Evolutionary conservation across 2,797 vertebrate genomes (phyloP).

Genomic region (Eutrigla gurnardus): DNA sequence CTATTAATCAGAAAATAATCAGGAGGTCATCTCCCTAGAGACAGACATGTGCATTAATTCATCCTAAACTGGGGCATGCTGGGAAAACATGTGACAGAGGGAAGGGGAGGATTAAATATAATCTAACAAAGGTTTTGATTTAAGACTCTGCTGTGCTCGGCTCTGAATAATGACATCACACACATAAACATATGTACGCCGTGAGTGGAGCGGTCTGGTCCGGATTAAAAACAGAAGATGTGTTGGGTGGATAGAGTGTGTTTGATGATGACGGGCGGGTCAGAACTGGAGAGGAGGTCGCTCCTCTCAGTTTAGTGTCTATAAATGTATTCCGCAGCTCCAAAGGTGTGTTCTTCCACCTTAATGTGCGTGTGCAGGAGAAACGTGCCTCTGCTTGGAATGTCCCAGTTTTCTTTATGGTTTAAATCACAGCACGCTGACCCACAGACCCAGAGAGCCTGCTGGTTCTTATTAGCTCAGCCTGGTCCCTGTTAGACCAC

Average conservation of each 20-base stretch:
- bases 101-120: slow-evolving; percentile 33
- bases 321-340: neutral
- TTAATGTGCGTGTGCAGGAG: neutral
- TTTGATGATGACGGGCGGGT: slow-evolving; percentile 38
- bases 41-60: neutral
- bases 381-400: slow-evolving; percentile 1
- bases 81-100: neutral
- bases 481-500: slow-evolving; percentile 48
- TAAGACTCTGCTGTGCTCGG: slow-evolving; percentile 13
- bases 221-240: slow-evolving; percentile 11
- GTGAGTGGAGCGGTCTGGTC: slow-evolving; percentile 19
- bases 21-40: neutral
- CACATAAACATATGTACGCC: neutral
- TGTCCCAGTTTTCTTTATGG: neutral
- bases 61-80: slow-evolving; percentile 12
- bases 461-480: slow-evolving; percentile 57
- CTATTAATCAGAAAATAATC: neutral
- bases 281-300: slow-evolving; percentile 20
- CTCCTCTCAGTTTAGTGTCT: neutral
- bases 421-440: slow-evolving; percentile 32
- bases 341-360: neutral
- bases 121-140: slow-evolving; percentile 55
- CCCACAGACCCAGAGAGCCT: slow-evolving; percentile 33
- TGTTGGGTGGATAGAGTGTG: slow-evolving; percentile 15
- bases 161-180: slow-evolving; percentile 24